Evolutionary conservation across 2,797 vertebrate species (phyloP), one percentile per base, ranked within the genome.

Genomic region (Rhyacichthys aspro): DNA sequence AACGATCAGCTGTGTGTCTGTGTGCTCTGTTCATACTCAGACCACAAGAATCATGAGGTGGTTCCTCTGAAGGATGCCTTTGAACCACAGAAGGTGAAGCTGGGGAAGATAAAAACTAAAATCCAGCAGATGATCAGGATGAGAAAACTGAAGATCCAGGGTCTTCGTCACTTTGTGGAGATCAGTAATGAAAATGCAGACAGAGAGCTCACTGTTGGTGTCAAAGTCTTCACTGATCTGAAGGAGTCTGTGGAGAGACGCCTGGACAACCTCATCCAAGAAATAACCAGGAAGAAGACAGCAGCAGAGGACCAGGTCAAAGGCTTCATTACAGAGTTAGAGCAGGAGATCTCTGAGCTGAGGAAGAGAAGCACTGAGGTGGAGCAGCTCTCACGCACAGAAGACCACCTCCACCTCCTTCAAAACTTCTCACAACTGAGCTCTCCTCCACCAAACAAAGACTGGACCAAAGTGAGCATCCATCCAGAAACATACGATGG

Each of bases 331-430:
- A 59, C 23, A 49, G 59, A 61, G 16, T 19, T 79, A 37, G 17
- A 75, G 11, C 39, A 63, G 46, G 72, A 72, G 56, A 50, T 79
- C 59, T 67, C 52, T 49, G 53, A 55, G 41, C 55, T 79, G 66
- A 48, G 45, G 62, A 60, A 55, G 18, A 69, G 36, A 28, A 55
- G 19, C n/a, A 4, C 38, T 17, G 45, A 55, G 41, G 4, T 55
- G 39, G 8, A 55, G 53, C 23, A 43, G 28, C 19, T 16, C 19
- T 43, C 15, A 32, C 8, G 42, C 7, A 7, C 39, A 33, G 41
- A 55, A 11, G 53, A 55, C 23, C n/a, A 28, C 23, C 23, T 55
- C 23, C 23, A 17, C 3, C 39, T 55, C 3, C n/a, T 55, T 1
- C 39, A n/a, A 43, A 43, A n/a, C n/a, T n/a, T n/a, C n/a, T n/a